Evolutionary conservation across 2,888 invertebrate species (phyloP), one percentile per base, ranked within the genome.

Genomic region (Cetonia aurata): DNA sequence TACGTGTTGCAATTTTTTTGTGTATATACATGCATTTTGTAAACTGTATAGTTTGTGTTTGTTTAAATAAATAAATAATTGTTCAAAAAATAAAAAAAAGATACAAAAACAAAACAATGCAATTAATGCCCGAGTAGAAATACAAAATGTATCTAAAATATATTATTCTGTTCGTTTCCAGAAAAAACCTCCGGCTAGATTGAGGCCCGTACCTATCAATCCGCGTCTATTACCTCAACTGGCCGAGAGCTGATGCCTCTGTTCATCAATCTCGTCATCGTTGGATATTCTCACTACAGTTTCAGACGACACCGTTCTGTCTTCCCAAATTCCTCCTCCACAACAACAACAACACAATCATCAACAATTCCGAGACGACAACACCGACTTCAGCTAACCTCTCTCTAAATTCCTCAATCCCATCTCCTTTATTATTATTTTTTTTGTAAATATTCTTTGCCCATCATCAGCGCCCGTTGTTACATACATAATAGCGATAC

Each of bases 151-250:
- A n/a, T n/a, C n/a, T n/a, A n/a, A n/a, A n/a, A n/a, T n/a, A n/a
- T n/a, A n/a, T n/a, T n/a, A n/a, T n/a, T n/a, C n/a, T n/a, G n/a
- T n/a, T n/a, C n/a, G n/a, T n/a, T 90, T 89, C 0, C 87, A 93
- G 89, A 94, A 95, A 87, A 94, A 94, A 81, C 89, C 93, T 78
- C 91, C 93, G 67, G 89, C 93, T 9, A 88, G 95, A 73, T 90
- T 92, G 71, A 89, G 91, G 77, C 91, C 93, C 65, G 89, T 95
- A 78, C 92, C 94, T 67, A 89, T 94, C 76, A 92, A 93, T 77
- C 93, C 92, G 80, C 91, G 92, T 86, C 87, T 94, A 82, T 86
- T 92, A 82, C 86, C 86, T 77, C 86, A 89, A 83, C 83, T 85
- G 78, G 84, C 86, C 74, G 88, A 88, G 81, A 88, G 88, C 87